Evolutionary conservation across 2,113 vertebrate species (phyloP).

Genomic region (Prochilodus magdalenae): DNA sequence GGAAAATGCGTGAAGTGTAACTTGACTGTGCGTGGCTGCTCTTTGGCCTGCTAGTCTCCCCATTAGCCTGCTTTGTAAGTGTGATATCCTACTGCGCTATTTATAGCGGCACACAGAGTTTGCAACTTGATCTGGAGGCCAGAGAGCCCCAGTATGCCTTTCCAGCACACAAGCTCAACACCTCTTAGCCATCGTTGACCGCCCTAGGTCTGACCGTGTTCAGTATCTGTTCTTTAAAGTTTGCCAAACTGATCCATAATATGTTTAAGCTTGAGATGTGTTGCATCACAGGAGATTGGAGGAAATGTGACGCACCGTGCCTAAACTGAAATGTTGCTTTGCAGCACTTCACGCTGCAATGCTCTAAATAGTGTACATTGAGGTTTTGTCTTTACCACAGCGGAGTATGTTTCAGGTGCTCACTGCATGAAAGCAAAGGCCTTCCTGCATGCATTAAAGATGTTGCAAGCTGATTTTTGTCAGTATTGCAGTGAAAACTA

Average conservation of each 20-base stretch:
- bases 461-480: not conserved
- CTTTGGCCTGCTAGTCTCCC: conserved; percentile 35
- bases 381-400: conserved; percentile 10
- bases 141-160: conserved; percentile 58
- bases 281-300: conserved; percentile 13
- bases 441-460: conserved; percentile 16
- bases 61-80: conserved; percentile 50
- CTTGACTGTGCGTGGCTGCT: conserved; percentile 45
- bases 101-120: conserved; percentile 79
- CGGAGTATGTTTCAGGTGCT: not conserved
- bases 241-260: not conserved
- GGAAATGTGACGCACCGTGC: not conserved
- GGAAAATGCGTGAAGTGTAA: conserved; percentile 42
- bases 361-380: not conserved
- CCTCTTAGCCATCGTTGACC: conserved; percentile 25
- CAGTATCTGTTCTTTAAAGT: not conserved
- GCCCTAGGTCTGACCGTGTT: not conserved
- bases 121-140: conserved; percentile 80
- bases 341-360: not conserved
- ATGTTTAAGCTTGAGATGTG: conserved; percentile 1
- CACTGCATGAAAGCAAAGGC: not conserved
- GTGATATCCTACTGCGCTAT: conserved; percentile 76
- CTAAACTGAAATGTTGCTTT: conserved; percentile 11
- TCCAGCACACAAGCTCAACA: conserved; percentile 39
- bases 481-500: not conserved